These are phyloP conservation scores for Eptesicus fuscus DNA, from an alignment of 2,113 vertebrate genomes.

Conservation along the genomic window DNA sequence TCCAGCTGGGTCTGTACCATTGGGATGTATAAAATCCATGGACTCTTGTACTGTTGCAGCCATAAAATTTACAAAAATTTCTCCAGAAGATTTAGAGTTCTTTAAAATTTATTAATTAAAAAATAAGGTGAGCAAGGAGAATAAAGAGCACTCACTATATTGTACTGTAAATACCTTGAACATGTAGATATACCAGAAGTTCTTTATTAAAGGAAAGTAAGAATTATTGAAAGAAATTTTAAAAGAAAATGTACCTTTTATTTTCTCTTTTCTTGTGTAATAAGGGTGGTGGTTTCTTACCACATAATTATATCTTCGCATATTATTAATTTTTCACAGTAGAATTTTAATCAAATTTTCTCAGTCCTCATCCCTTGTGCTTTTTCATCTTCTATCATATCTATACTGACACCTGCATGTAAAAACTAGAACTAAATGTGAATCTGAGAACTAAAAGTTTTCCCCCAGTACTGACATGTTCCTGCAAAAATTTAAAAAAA, in stretches of 20 bases:
- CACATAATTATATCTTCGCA: neutral
- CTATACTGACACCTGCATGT: neutral
- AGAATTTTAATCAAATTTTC: neutral
- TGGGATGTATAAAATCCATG: conserved; percentile 16
- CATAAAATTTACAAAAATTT: neutral
- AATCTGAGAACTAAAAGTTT: neutral
- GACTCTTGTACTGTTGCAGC: neutral
- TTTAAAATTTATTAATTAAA: neutral
- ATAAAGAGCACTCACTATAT: neutral
- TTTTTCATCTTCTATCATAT: neutral
- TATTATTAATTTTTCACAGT: conserved; percentile 12
- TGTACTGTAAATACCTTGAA: conserved; percentile 9
- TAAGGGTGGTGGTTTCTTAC: neutral
- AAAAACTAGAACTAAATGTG: neutral
- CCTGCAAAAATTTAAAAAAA: neutral
- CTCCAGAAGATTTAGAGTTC: neutral
- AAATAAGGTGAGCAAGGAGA: neutral
- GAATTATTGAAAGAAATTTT: conserved; percentile 13
- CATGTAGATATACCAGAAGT: neutral
- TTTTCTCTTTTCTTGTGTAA: neutral
- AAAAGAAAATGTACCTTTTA: neutral
- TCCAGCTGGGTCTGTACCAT: conserved; percentile 39
- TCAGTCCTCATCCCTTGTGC: neutral
- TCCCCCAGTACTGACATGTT: neutral
- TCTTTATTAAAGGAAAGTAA: neutral